Conservation (phyloP, 1,140 invertebrate genomes). For the Scylla paramamosain region DNA sequence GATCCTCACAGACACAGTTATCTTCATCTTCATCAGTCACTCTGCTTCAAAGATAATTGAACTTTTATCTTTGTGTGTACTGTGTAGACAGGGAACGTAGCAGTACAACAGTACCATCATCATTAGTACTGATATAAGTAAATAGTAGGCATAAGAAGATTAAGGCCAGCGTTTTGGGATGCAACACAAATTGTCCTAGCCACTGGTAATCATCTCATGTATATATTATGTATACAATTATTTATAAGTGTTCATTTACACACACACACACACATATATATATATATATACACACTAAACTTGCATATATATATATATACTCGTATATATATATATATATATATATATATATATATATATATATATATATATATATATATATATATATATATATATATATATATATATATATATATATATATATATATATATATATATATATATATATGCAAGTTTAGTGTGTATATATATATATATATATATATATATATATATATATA, state of each 20-base stretch:
- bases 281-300: slow-evolving; percentile 38
- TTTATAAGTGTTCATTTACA: slow-evolving; percentile 14
- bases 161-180: too few relatives aligned
- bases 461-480: slow-evolving; percentile 55
- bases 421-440: slow-evolving; percentile 48
- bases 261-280: slow-evolving; percentile 50
- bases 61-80: too few relatives aligned
- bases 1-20: too few relatives aligned
- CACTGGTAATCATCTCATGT: too few relatives aligned
- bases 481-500: slow-evolving; percentile 44
- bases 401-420: slow-evolving; percentile 50
- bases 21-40: too few relatives aligned
- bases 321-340: slow-evolving; percentile 44
- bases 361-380: slow-evolving; percentile 56
- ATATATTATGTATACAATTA: too few relatives aligned
- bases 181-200: too few relatives aligned
- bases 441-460: slow-evolving; percentile 48
- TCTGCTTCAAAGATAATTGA: too few relatives aligned
- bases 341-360: slow-evolving; percentile 44
- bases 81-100: too few relatives aligned
- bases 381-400: slow-evolving; percentile 58
- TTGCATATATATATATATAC: slow-evolving; percentile 27
- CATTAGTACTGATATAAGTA: too few relatives aligned
- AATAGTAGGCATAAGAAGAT: too few relatives aligned
- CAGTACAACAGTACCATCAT: too few relatives aligned